A percentile compares a stretch with the other conserved stretches of the same genome.
phyloP scores from a whole-genome alignment of 2,797 vertebrate genomes.

The Rachycentron canadum region DNA sequence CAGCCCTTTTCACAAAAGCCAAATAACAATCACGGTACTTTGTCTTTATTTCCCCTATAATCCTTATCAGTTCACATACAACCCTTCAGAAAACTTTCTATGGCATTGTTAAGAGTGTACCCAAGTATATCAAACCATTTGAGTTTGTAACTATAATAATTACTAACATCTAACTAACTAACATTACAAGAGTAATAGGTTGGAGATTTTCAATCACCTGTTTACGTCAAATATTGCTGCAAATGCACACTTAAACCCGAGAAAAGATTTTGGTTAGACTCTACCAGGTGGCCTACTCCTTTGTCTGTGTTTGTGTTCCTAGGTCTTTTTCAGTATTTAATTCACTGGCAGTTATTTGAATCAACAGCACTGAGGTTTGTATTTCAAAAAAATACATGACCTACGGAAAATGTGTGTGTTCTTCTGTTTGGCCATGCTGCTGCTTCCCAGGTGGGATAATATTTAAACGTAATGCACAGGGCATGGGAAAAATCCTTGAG shows the following conservation, averaged over 20 bases:
- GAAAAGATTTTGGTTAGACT: neutral
- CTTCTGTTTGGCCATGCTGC: conserved; percentile 47
- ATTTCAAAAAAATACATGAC: neutral
- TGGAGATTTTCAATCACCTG: neutral
- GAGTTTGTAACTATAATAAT: neutral
- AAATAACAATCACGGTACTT: neutral
- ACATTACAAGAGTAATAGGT: neutral
- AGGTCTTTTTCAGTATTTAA: neutral
- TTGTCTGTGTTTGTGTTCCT: neutral
- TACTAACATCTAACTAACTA: neutral
- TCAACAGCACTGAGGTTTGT: neutral
- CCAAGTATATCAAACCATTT: neutral
- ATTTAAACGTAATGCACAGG: conserved; percentile 41
- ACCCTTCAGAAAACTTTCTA: neutral
- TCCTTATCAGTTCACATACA: neutral
- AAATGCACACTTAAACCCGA: neutral
- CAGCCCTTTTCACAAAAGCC: neutral
- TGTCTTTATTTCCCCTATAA: neutral
- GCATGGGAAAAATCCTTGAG: conserved; percentile 50
- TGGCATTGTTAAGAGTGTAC: neutral
- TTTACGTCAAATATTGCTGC: neutral
- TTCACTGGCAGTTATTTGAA: neutral
- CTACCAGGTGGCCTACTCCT: too few species aligned
- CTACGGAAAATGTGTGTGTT: neutral
- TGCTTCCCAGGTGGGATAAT: conserved; percentile 72